Conservation (phyloP, 2,797 vertebrate species). For the Fundulus diaphanus region DNA sequence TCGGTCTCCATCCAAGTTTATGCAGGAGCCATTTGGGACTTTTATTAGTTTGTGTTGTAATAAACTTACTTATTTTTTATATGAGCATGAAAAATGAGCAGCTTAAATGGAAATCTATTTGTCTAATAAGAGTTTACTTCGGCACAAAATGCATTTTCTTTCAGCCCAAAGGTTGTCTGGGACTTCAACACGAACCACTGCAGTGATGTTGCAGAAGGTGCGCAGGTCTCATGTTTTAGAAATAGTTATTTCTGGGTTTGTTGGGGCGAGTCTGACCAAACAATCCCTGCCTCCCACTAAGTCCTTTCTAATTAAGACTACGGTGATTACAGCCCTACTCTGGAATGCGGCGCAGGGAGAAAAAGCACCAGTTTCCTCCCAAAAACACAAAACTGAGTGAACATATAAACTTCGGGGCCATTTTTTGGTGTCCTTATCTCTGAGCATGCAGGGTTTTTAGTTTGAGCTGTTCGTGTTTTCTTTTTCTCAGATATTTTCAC, state of each 20-base stretch:
- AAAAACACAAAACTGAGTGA: conserved; percentile 59
- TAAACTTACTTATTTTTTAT: neutral
- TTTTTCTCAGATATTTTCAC: conserved; percentile 24
- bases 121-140: neutral
- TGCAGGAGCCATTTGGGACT: conserved; percentile 5
- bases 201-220: conserved; percentile 24
- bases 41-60: neutral
- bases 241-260: conserved; percentile 71
- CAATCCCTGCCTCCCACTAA: conserved; percentile 56
- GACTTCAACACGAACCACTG: conserved; percentile 2
- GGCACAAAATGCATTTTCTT: neutral
- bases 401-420: conserved; percentile 55
- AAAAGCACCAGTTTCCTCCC: conserved; percentile 64
- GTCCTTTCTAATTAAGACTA: conserved; percentile 82
- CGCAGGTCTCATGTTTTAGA: conserved; percentile 48
- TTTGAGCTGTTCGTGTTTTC: conserved; percentile 25
- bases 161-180: neutral
- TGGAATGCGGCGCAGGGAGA: conserved; percentile 54
- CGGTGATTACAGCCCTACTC: conserved; percentile 71
- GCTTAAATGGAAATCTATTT: neutral
- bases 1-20: conserved; percentile 16
- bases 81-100: neutral
- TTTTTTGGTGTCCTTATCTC: conserved; percentile 41
- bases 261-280: conserved; percentile 63
- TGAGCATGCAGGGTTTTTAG: conserved; percentile 33